These are phyloP conservation scores for Hormiphora californensis DNA, from an alignment of 37 sponge, comb jelly and placozoan genomes.

Conservation along the genomic window DNA sequence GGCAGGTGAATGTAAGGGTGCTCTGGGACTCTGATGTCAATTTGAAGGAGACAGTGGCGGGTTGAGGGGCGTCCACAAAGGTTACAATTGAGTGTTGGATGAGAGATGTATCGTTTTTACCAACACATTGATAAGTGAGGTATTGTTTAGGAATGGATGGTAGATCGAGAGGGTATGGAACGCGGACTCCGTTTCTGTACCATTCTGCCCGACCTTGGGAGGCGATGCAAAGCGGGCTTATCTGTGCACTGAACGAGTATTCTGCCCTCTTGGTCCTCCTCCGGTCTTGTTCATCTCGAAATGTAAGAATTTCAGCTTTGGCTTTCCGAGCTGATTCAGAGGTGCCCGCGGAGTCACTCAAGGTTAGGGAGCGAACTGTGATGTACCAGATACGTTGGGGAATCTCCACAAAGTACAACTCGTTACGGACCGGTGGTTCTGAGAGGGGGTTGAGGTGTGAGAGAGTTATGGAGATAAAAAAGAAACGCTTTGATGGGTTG, in stretches of 20 bases:
- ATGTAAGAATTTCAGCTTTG: background rate
- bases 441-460: too few relatives aligned
- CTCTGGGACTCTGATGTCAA: background rate
- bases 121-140: background rate
- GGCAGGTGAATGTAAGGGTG: background rate
- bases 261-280: background rate
- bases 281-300: background rate
- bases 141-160: background rate
- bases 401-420: background rate
- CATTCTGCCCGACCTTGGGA: background rate
- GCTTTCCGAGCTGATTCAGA: background rate
- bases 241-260: background rate
- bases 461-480: too few relatives aligned
- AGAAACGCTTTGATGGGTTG: too few relatives aligned
- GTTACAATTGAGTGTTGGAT: background rate
- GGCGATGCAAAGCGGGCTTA: background rate
- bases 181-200: background rate
- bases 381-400: conserved; percentile 15
- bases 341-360: background rate
- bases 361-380: background rate
- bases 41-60: background rate
- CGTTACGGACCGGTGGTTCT: background rate
- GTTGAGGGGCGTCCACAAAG: background rate
- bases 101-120: background rate
- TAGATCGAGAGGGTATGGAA: background rate